These are phyloP conservation scores for Rhopalosiphum maidis DNA, from an alignment of 1,140 invertebrate genomes.

Conservation along the genomic window DNA sequence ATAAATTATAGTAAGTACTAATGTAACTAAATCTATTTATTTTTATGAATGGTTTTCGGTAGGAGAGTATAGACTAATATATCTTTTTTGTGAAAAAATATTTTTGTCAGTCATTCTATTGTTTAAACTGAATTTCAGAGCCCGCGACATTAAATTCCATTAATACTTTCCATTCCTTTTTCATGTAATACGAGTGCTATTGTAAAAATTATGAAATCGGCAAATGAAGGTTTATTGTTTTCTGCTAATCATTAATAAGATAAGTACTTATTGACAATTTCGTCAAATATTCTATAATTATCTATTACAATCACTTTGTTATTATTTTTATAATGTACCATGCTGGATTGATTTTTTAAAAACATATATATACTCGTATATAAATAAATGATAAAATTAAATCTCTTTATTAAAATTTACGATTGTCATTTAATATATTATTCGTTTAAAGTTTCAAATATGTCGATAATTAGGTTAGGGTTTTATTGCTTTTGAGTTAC, in stretches of 20 bases:
- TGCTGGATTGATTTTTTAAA: not conserved
- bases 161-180: not conserved
- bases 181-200: not conserved
- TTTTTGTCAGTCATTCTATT: not conserved
- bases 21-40: not conserved
- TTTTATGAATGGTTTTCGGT: not conserved
- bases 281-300: not conserved
- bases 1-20: not conserved
- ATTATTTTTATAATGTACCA: not conserved
- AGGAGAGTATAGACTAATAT: not conserved
- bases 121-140: not conserved
- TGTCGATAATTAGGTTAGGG: not conserved
- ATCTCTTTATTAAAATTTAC: not conserved
- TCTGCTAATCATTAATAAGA: not conserved
- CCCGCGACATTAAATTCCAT: not conserved
- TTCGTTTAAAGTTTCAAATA: not conserved
- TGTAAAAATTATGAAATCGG: not conserved
- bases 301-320: not conserved
- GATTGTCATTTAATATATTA: not conserved
- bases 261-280: not conserved
- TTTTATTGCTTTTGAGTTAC: not conserved
- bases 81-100: not conserved
- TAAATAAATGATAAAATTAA: not conserved
- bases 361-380: not conserved
- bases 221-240: not conserved